Base-by-base conservation (phyloP, 2,113 vertebrate genomes). In the Notothenia coriiceps region DNA sequence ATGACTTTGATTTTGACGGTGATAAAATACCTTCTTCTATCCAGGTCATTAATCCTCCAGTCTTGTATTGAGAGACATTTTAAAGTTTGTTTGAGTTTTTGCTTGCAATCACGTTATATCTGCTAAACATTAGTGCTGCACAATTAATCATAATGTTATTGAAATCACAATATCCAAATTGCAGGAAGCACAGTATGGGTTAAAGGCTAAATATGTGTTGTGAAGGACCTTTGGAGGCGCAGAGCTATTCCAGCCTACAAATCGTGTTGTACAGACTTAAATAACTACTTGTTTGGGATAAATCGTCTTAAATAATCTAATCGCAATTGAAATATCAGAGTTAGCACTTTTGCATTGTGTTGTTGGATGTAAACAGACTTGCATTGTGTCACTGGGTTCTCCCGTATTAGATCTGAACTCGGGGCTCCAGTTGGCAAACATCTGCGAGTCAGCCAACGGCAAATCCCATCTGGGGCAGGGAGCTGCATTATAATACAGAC, bases 401-500 rank as follows among this genome's bases (percentile, higher is more conserved):
- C 51, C n/a, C 67, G 46, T 82, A 77, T 83, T 75, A 67, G 35
- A 89, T 85, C 77, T 74, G 57, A 84, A 84, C 56, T 57, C 72
- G 8, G 63, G 52, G 75, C 67, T 47, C 46, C 46, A 64, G 78
- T 79, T 83, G 75, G 73, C 65, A 76, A 90, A 84, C 71, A 89
- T 82, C 74, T 85, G 77, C 87, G 84, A 77, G 63, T 83, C 72
- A 89, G 70, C 79, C 57, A 46, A 35, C 74, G 70, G 79, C 69
- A 76, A 87, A 66, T 67, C 64, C 57, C 35, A 66, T 81, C 73
- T 63, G 59, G 61, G 14, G 6, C n/a, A 55, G 51, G 47, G 55
- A 80, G 29, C 6, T 51, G 73, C 40, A 76, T 78, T 71, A 71
- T 59, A 79, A 82, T 44, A 55, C 62, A 59, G 65, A 66, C 56